phyloP scores from a whole-genome alignment of 2,888 invertebrate species.

The Diloba caeruleocephala region DNA sequence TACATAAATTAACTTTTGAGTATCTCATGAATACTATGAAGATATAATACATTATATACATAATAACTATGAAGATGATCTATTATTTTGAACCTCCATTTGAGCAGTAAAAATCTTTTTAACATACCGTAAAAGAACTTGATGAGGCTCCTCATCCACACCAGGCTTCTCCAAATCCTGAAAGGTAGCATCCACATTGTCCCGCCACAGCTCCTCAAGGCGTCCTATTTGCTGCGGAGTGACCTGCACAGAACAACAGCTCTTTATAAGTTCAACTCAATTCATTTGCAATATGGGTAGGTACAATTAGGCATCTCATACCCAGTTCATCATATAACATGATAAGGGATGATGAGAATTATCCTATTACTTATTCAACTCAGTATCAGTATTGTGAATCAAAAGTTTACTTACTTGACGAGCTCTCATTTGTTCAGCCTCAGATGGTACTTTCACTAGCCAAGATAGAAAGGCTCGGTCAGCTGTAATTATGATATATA shows the following conservation, averaged over 20 bases:
- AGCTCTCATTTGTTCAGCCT: conserved; percentile 98
- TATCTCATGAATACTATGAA: too few relatives aligned
- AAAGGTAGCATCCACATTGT: conserved; percentile 98
- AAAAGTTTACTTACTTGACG: conserved; percentile 91
- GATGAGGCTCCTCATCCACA: conserved; percentile 99
- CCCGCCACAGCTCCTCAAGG: conserved; percentile 99
- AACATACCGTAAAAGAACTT: conserved; percentile 89
- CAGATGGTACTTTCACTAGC: conserved; percentile 99
- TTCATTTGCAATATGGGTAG: too few relatives aligned
- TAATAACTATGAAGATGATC: too few relatives aligned
- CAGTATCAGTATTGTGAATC: too few relatives aligned
- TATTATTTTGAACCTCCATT: too few relatives aligned
- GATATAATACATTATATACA: too few relatives aligned
- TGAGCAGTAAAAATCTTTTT: not conserved
- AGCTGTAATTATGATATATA: too few relatives aligned
- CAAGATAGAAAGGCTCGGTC: conserved; percentile 98
- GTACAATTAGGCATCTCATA: too few relatives aligned
- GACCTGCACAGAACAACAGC: conserved; percentile 84
- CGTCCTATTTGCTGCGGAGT: conserved; percentile 99
- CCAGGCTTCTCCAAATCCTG: conserved; percentile 99
- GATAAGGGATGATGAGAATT: too few relatives aligned
- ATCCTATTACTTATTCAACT: too few relatives aligned
- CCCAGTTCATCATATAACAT: too few relatives aligned
- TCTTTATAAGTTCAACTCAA: not conserved
- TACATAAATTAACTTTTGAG: too few relatives aligned